These are phyloP conservation scores for Coecobrya sp. DNA, from an alignment of 2,888 invertebrate genomes.

Conservation along the genomic window DNA sequence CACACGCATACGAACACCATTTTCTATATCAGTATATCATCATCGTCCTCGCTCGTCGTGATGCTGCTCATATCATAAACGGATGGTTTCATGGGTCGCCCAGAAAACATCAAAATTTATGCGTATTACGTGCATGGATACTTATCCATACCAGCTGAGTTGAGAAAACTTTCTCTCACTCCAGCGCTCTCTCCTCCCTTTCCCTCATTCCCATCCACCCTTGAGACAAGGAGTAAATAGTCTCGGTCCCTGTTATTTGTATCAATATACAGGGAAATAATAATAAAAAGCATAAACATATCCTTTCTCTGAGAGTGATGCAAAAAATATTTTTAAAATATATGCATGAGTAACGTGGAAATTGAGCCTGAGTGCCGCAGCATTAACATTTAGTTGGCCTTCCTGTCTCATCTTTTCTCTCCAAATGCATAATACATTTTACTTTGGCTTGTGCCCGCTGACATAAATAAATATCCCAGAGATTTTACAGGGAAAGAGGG, in stretches of 20 bases:
- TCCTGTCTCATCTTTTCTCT: slow-evolving; percentile 47
- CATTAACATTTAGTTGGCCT: slow-evolving; percentile 46
- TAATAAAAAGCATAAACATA: neutral
- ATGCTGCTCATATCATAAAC: slow-evolving; percentile 62
- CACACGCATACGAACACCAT: neutral
- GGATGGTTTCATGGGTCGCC: slow-evolving; percentile 44
- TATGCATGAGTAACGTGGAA: slow-evolving; percentile 7
- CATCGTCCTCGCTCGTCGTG: neutral
- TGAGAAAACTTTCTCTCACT: neutral
- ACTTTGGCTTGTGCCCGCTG: slow-evolving; percentile 27
- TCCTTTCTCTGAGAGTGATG: neutral
- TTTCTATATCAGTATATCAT: slow-evolving; percentile 4
- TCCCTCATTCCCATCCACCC: neutral
- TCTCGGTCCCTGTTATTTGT: neutral
- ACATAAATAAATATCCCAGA: slow-evolving; percentile 66
- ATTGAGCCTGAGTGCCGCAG: slow-evolving; percentile 10
- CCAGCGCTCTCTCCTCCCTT: neutral
- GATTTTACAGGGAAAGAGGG: neutral
- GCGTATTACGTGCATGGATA: slow-evolving; percentile 55
- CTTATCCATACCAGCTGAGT: slow-evolving; percentile 25
- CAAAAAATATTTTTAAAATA: neutral
- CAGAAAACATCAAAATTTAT: slow-evolving; percentile 73
- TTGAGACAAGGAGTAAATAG: neutral
- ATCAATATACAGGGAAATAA: neutral
- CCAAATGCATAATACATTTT: slow-evolving; percentile 67